Conservation (phyloP, 2,113 vertebrate genomes). For the Mobula birostris region DNA sequence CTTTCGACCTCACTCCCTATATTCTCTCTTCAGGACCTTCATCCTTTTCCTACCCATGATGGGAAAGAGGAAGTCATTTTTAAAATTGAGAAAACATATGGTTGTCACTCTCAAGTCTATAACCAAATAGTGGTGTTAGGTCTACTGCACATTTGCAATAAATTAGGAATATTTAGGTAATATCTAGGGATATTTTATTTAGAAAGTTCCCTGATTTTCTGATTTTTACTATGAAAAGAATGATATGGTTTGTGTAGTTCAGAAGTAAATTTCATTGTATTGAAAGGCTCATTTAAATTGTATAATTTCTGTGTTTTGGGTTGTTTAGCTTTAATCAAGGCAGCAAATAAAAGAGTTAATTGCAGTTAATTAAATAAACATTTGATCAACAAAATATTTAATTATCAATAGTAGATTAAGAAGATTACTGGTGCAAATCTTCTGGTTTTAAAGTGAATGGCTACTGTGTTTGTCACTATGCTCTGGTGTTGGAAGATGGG, state of each 20-base stretch:
- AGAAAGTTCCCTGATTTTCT: not conserved
- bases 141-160: not conserved
- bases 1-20: no score
- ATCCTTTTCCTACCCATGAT: no score
- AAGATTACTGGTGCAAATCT: not conserved
- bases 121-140: no score
- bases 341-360: not conserved
- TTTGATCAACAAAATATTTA: constrained; percentile 17
- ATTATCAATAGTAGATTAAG: not conserved
- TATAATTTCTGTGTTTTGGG: not conserved
- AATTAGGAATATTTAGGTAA: not conserved
- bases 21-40: no score
- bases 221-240: not conserved
- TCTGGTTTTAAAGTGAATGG: no score
- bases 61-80: no score
- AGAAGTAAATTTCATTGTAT: not conserved
- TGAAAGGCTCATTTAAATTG: not conserved
- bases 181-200: not conserved
- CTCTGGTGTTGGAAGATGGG: no score
- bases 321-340: not conserved
- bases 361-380: not conserved
- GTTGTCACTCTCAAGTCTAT: no score
- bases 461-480: no score
- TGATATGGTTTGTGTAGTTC: not conserved
- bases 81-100: no score